Evolutionary conservation across 2,888 invertebrate genomes (phyloP).

Genomic region (Stenodema calcarata): DNA sequence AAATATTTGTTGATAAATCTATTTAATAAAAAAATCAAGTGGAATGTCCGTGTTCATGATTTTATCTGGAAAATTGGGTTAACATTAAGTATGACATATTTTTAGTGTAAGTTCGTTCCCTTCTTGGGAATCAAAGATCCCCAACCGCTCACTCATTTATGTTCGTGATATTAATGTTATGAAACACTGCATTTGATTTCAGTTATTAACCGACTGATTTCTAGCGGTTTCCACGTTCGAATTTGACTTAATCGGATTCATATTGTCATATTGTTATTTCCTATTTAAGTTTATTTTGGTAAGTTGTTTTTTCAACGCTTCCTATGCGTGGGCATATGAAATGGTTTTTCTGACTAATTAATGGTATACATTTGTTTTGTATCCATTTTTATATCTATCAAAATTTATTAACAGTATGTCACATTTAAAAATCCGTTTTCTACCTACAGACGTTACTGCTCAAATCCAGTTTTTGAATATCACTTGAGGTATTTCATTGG

Average conservation of each 20-base stretch:
- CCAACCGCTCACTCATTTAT: background rate
- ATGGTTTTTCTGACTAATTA: no score
- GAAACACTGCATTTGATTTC: background rate
- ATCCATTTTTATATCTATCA: no score
- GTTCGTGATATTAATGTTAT: background rate
- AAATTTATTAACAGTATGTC: no score
- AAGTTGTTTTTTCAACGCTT: background rate
- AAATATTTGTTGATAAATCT: background rate
- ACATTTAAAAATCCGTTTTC: no score
- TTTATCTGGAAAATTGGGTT: background rate
- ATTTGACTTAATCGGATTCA: background rate
- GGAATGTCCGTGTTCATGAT: background rate
- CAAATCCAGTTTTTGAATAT: no score
- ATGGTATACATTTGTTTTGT: no score
- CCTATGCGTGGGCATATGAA: background rate
- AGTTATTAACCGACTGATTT: background rate
- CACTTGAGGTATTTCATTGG: no score
- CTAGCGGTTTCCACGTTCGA: background rate
- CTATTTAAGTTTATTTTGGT: background rate
- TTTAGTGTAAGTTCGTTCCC: background rate
- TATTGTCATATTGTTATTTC: background rate
- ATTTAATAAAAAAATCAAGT: no score
- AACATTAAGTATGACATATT: background rate
- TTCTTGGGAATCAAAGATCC: background rate
- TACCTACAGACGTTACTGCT: no score